Evolutionary conservation across 2,113 vertebrate species (phyloP).

Genomic region (Podocnemis expansa): DNA sequence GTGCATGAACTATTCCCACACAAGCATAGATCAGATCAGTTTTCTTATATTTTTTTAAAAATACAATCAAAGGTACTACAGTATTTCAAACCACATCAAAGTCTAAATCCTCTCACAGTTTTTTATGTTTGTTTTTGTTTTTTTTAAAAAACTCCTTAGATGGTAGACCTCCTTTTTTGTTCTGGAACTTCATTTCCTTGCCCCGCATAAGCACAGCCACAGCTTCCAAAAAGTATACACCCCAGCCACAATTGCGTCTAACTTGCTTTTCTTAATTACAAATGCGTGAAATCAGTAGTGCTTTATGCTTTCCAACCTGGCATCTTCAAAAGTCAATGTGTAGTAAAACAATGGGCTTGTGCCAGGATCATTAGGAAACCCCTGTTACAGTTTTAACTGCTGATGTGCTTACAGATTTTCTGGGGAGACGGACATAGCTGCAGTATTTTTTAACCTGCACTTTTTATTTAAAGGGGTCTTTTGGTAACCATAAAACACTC

Average conservation of each 20-base stretch:
- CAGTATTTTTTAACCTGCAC: constrained; percentile 25
- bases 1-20: not conserved
- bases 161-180: constrained; percentile 75
- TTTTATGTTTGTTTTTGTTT: not conserved
- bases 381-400: constrained; percentile 14
- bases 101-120: constrained; percentile 39
- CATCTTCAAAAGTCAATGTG: constrained; percentile 57
- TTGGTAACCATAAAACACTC: constrained; percentile 75
- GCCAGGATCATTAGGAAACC: not conserved
- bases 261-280: constrained; percentile 52
- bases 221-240: constrained; percentile 54
- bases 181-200: constrained; percentile 38
- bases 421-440: not conserved
- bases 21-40: constrained; percentile 5
- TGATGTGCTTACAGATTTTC: not conserved
- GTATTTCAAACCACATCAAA: not conserved
- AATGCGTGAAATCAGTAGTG: constrained; percentile 62
- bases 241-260: constrained; percentile 74
- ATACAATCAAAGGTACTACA: not conserved
- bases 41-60: not conserved
- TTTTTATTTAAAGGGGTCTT: constrained; percentile 36
- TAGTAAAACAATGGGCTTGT: constrained; percentile 47
- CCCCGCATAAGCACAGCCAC: constrained; percentile 57
- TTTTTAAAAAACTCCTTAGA: constrained; percentile 4
- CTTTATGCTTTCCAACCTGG: constrained; percentile 73